Base-by-base conservation (phyloP, 1,140 invertebrate species). In the Heliconius himera region DNA sequence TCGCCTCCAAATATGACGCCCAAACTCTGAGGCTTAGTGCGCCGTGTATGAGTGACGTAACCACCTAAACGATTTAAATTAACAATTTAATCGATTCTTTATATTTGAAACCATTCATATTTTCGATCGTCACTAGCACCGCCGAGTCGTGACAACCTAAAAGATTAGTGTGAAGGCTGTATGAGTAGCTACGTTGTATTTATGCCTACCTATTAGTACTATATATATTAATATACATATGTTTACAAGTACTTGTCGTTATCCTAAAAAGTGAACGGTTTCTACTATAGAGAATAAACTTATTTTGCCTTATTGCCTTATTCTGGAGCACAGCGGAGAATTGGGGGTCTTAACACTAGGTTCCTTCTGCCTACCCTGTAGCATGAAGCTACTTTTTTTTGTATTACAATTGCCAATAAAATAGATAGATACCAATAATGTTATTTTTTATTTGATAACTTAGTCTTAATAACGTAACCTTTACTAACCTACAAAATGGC, bases 1-100 rank as follows among this genome's bases (percentile, higher is more conserved):
- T 81, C 70, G 77, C 73, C 76, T 82, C 77, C 78, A 74, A 72
- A 79, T 71, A 60, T 78, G 76, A 74, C 74, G 78, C 74, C 70
- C 70, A 29, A 73, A 76, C 41, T 76, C 74, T 76, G 60, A 73
- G 33, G 29, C 26, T 79, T 70, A 60, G 70, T 22, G 71, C 75
- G 29, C 54, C 13, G 16, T 16, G 26, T 26, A 51, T 8, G 20
- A 60, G 38, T 79, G 78, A 79, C 78, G 78, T 80, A 75, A 22
- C 11, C 2, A 56, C n/a, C 49, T 18, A 73, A 51, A 76, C 29
- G 56, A 49, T 76, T 76, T 22, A 41, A 66, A 75, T 38, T 66
- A 66, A 26, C 20, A 18, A 33, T 51, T 33, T 66, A 74, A 60
- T 4, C 49, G 36, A 74, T 78, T 16, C 4, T 66, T 66, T 66